phyloP scores from a whole-genome alignment of 1,140 invertebrate genomes.

The Microplitis mediator region DNA sequence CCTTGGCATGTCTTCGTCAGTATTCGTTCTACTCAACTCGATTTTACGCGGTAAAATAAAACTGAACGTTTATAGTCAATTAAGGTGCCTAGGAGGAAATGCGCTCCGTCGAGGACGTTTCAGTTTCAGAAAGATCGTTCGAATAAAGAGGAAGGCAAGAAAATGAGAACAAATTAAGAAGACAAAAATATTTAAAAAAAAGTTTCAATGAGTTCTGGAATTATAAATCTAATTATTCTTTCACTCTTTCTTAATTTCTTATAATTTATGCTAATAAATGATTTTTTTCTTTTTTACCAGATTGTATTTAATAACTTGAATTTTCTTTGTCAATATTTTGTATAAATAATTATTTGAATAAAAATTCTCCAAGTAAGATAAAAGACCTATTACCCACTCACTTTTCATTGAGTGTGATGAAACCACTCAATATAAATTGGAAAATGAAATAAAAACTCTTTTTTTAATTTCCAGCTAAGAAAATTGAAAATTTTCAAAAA shows the following conservation, averaged over 20 bases:
- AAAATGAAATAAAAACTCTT: too few relatives aligned
- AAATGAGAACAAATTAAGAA: slow-evolving; percentile 5
- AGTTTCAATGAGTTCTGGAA: neutral
- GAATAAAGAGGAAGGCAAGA: neutral
- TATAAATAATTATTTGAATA: too few relatives aligned
- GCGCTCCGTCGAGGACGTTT: slow-evolving; percentile 32
- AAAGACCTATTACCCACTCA: too few relatives aligned
- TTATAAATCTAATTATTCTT: neutral
- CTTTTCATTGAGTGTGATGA: too few relatives aligned
- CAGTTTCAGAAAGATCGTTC: neutral
- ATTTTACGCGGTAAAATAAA: slow-evolving; percentile 38
- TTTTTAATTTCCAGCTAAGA: too few relatives aligned
- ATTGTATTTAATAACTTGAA: neutral
- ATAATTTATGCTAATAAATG: neutral
- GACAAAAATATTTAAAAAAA: neutral
- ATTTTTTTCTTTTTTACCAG: too few relatives aligned
- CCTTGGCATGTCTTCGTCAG: neutral
- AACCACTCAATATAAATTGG: too few relatives aligned
- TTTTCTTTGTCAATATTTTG: neutral
- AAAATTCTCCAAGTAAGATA: too few relatives aligned
- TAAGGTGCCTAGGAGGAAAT: slow-evolving; percentile 42
- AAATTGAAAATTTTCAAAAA: too few relatives aligned
- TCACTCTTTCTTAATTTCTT: neutral
- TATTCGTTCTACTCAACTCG: neutral
- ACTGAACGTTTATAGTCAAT: slow-evolving; percentile 53